These are phyloP conservation scores for Arnoldichthys spilopterus DNA, from an alignment of 2,797 vertebrate species.

Conservation along the genomic window DNA sequence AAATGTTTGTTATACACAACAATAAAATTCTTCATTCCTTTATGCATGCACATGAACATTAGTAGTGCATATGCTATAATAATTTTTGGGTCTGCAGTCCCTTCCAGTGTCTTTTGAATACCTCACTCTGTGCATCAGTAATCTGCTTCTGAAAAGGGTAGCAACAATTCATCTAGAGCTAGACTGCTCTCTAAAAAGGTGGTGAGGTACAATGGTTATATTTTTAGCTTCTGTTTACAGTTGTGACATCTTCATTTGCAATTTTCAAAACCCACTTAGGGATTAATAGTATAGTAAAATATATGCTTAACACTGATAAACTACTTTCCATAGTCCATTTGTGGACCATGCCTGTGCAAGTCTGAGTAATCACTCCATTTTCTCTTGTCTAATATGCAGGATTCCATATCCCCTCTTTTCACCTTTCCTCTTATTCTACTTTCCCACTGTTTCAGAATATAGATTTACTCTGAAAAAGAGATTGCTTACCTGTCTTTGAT, in stretches of 20 bases:
- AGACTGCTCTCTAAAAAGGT: too few relatives aligned
- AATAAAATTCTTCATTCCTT: not conserved
- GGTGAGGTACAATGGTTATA: not conserved
- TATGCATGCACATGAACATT: not conserved
- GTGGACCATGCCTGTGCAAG: constrained; percentile 20
- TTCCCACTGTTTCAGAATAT: constrained; percentile 62
- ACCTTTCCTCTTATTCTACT: constrained; percentile 59
- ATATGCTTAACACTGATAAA: constrained; percentile 9
- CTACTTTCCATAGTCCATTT: constrained; percentile 9
- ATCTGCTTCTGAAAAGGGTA: too few relatives aligned
- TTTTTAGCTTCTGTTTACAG: not conserved
- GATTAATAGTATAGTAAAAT: constrained; percentile 19
- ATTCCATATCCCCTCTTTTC: constrained; percentile 48
- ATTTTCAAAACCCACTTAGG: not conserved
- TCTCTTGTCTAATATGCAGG: constrained; percentile 42
- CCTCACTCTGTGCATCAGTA: not conserved
- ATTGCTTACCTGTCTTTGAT: constrained; percentile 63
- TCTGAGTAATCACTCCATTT: constrained; percentile 24
- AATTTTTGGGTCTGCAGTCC: not conserved
- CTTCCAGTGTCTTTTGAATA: not conserved
- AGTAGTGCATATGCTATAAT: too few relatives aligned
- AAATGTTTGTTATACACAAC: too few relatives aligned
- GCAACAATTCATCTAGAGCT: too few relatives aligned
- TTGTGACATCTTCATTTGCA: not conserved
- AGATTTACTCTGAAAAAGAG: constrained; percentile 54